Evolutionary conservation across 2,888 invertebrate species (phyloP).

Genomic region (Bruchidius siliquastri): DNA sequence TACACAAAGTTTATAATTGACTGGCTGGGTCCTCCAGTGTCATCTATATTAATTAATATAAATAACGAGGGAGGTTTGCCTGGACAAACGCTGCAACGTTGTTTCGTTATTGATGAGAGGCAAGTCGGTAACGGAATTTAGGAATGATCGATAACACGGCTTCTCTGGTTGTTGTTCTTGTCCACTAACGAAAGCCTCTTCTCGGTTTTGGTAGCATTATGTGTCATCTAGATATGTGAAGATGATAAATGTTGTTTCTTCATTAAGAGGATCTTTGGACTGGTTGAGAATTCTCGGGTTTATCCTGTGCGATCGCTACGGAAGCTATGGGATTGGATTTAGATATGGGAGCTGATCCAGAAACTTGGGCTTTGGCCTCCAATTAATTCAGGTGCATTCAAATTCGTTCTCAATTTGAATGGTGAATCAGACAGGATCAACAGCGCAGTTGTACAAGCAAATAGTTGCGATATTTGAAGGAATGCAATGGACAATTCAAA

Average conservation of each 20-base stretch:
- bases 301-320: neutral
- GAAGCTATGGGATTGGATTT: neutral
- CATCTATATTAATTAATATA: slow-evolving; percentile 44
- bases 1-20: slow-evolving; percentile 44
- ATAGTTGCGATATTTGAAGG: no score
- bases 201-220: neutral
- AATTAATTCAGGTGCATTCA: no score
- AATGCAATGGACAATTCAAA: no score
- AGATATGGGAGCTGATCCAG: no score
- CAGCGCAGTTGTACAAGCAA: no score
- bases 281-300: neutral
- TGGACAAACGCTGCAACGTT: slow-evolving; percentile 25
- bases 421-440: no score
- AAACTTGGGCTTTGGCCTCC: no score
- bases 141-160: neutral
- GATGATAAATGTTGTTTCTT: neutral
- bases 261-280: neutral
- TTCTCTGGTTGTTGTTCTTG: neutral
- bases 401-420: no score
- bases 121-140: neutral
- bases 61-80: slow-evolving; percentile 29
- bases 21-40: slow-evolving; percentile 39
- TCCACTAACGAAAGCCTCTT: neutral
- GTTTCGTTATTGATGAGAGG: slow-evolving; percentile 27
- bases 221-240: neutral